phyloP scores from a whole-genome alignment of 2,113 vertebrate species.

The Hipposideros armiger region DNA sequence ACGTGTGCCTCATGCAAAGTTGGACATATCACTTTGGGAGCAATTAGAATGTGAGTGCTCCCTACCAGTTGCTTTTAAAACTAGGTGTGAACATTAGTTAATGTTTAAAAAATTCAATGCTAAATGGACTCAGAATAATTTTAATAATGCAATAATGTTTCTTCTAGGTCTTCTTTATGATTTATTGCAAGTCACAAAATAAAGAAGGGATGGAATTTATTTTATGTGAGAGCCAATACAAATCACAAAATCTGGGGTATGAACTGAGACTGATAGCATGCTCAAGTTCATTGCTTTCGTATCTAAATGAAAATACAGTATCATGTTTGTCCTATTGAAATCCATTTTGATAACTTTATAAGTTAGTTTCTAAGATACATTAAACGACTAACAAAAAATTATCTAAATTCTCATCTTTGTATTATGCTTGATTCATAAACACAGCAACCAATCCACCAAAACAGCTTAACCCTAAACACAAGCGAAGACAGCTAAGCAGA shows the following conservation, averaged over 20 bases:
- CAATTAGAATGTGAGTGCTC: not conserved
- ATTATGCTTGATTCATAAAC: not conserved
- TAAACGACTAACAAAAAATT: not conserved
- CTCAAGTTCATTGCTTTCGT: not conserved
- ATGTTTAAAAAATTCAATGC: not conserved
- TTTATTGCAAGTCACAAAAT: constrained; percentile 36
- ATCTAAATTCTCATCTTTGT: constrained; percentile 40
- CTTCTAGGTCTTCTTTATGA: not conserved
- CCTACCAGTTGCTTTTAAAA: not conserved
- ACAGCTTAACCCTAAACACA: not conserved
- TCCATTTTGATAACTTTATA: not conserved
- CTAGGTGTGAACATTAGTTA: not conserved
- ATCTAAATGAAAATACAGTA: not conserved
- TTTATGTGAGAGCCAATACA: not conserved
- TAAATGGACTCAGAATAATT: not conserved
- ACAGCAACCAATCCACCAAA: not conserved
- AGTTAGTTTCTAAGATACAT: not conserved
- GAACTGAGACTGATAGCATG: not conserved
- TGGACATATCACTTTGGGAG: not conserved
- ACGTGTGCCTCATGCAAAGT: not conserved
- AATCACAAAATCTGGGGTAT: not conserved
- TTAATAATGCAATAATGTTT: not conserved
- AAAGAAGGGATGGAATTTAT: not conserved
- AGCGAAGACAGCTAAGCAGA: not conserved
- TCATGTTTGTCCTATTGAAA: not conserved